Base-by-base conservation (phyloP, 2,113 vertebrate genomes). In the Vicugna pacos region DNA sequence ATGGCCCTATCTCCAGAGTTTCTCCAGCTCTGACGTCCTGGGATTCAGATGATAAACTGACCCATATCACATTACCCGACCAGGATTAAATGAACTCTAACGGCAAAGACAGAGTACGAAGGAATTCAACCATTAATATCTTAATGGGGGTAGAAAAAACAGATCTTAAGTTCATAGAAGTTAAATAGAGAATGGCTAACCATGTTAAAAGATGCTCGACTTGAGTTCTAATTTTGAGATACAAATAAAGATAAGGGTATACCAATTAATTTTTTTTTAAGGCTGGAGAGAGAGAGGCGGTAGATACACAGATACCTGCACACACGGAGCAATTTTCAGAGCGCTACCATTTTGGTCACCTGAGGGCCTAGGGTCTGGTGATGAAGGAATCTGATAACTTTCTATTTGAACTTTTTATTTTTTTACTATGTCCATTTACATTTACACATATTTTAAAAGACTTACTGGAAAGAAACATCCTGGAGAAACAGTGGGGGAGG, bases 11-110 rank as follows among this genome's bases (percentile, higher is more conserved):
- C 48, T 35, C n/a, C 32, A 16, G 24, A 46, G 32, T n/a, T 24
- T 42, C 24, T 35, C 6, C 67, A 87, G 26, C 20, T 10, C 64
- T 70, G 20, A 91, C 0, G 30, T 46, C 30, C 69, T 35, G 48
- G 67, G 24, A n/a, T 30, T 62, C 64, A 16, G 35, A 11, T 38
- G 7, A 19, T 30, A 35, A 58, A 8, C 35, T 24, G 73, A 2
- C 11, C 32, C 6, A 1, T 46, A 2, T 42, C 12, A 0, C 0
- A 8, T 30, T 48, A n/a, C 48, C 5, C 1, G 14, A 60, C 20
- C 6, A 54, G 62, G 24, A 38, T 19, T n/a, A 32, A 48, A 50
- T 26, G 60, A 70, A 62, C 5, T 30, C 32, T 19, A 13, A 24
- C 10, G 22, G 30, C 16, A 20, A 32, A 67, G 64, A 54, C 22